Base-by-base conservation (phyloP, 1,140 invertebrate species). In the Diuraphis noxia region DNA sequence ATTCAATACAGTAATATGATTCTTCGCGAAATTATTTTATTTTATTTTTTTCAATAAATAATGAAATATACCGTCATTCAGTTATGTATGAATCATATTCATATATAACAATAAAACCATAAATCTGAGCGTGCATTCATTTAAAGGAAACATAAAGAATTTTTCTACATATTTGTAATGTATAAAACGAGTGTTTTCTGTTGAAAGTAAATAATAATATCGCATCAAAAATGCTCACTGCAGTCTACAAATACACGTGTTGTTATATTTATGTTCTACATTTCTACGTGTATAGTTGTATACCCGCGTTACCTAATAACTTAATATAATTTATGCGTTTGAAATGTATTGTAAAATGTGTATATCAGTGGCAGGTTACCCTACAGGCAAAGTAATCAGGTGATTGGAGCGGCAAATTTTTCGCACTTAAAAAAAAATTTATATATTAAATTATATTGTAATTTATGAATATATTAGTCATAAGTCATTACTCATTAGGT, bases 311-410 rank as follows among this genome's bases (percentile, higher is more conserved):
- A 49, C 46, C 21, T 63, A 72, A n/a, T 17, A 72, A 13, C n/a
- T n/a, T n/a, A 72, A 72, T n/a, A 72, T 72, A 72, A n/a, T 72
- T n/a, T 72, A 72, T 72, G 13, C 13, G 56, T 72, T 72, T 72
- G 56, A 72, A 72, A 72, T 72, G 56, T n/a, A 72, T 72, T 72
- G 56, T 72, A 72, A 72, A 72, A 72, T 72, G 56, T 72, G 13
- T 72, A n/a, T n/a, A n/a, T n/a, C n/a, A n/a, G n/a, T n/a, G n/a
- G n/a, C n/a, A n/a, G n/a, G n/a, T n/a, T n/a, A n/a, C n/a, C n/a
- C n/a, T n/a, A n/a, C n/a, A n/a, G n/a, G n/a, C n/a, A n/a, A n/a
- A n/a, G n/a, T n/a, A n/a, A n/a, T n/a, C n/a, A n/a, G n/a, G n/a
- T n/a, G n/a, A n/a, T n/a, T n/a, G n/a, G n/a, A n/a, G n/a, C n/a